A percentile compares a stretch with the other conserved stretches of the same genome.
These are phyloP conservation scores for Mycalesis mineus DNA, from an alignment of 2,888 invertebrate genomes.

Conservation along the genomic window DNA sequence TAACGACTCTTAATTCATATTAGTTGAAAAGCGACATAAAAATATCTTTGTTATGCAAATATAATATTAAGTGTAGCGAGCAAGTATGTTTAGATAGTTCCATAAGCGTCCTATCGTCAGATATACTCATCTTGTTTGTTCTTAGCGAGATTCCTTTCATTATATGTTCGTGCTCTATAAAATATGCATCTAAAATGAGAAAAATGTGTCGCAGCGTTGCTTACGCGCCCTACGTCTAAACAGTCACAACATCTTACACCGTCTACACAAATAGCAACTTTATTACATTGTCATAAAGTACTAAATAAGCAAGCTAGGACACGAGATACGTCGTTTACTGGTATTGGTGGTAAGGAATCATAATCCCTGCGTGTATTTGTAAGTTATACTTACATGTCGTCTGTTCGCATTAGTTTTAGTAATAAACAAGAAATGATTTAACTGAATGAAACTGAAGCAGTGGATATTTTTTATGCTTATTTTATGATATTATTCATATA, in stretches of 20 bases:
- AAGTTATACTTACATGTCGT: conserved; percentile 58
- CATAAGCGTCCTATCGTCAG: conserved; percentile 25
- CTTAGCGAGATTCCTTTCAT: conserved; percentile 64
- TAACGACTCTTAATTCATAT: no score
- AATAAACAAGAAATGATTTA: conserved; percentile 52
- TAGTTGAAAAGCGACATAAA: no score
- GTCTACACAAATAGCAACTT: conserved; percentile 32
- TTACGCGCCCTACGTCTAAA: conserved; percentile 30
- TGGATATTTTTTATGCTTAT: no score
- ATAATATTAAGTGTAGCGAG: no score
- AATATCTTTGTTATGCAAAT: no score
- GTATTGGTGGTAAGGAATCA: conserved; percentile 48
- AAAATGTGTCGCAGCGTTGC: conserved; percentile 70
- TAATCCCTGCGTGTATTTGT: conserved; percentile 60
- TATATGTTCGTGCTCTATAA: conserved; percentile 68
- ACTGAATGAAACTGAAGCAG: no score
- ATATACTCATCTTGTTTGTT: conserved; percentile 65
- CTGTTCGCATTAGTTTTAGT: conserved; percentile 67
- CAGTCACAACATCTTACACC: conserved; percentile 29
- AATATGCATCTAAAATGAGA: conserved; percentile 76
- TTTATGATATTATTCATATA: background rate
- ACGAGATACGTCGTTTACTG: conserved; percentile 33
- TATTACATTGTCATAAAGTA: conserved; percentile 30
- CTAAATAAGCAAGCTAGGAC: conserved; percentile 22
- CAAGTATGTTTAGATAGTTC: background rate